phyloP scores from a whole-genome alignment of 2,888 invertebrate genomes.

The Drosophila histrio region DNA sequence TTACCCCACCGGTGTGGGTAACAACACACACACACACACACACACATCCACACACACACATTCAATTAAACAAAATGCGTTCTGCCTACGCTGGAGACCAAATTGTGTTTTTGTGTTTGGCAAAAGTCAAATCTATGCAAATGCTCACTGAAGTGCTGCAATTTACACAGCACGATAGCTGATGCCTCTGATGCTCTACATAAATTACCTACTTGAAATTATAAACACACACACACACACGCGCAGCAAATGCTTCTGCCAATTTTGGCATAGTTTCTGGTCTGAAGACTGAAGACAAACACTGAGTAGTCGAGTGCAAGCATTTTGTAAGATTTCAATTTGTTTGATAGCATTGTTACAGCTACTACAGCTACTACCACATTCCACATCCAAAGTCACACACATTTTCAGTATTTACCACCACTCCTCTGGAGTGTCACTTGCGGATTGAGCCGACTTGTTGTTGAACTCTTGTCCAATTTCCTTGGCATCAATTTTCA shows the following conservation, averaged over 20 bases:
- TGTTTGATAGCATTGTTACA: constrained; percentile 62
- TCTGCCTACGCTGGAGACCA: constrained; percentile 47
- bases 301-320: constrained; percentile 41
- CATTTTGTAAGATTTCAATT: constrained; percentile 76
- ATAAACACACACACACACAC: constrained; percentile 7
- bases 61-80: constrained; percentile 50
- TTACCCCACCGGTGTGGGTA: constrained; percentile 64
- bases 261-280: constrained; percentile 20
- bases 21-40: neutral
- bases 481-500: constrained; percentile 25
- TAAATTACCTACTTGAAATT: constrained; percentile 53
- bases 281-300: constrained; percentile 55
- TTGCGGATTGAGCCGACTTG: constrained; percentile 18
- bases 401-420: neutral
- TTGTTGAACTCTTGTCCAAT: constrained; percentile 21
- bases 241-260: constrained; percentile 5
- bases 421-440: constrained; percentile 19
- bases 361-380: neutral
- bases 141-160: constrained; percentile 49
- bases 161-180: constrained; percentile 44
- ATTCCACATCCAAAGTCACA: neutral
- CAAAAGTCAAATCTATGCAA: constrained; percentile 66
- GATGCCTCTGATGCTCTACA: constrained; percentile 27
- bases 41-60: neutral
- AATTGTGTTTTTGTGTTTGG: constrained; percentile 57